A percentile compares a stretch with the other conserved stretches of the same genome.
Evolutionary conservation across 64 coral and sea anemone genomes (phyloP).

Genomic region (Pocillopora verrucosa): DNA sequence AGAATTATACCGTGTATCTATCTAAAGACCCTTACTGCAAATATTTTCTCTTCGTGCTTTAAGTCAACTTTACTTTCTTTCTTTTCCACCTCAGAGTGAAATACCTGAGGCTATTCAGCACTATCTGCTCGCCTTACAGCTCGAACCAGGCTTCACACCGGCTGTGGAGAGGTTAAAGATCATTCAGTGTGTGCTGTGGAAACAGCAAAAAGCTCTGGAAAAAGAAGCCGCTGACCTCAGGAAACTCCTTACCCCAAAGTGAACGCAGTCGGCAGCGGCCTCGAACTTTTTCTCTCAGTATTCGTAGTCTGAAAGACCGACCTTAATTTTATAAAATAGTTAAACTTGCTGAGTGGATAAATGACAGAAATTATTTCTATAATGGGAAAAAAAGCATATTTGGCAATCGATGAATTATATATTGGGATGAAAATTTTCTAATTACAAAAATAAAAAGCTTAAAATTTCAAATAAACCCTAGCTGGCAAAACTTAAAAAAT

Average conservation of each 20-base stretch:
- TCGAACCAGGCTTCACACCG: constrained; percentile 74
- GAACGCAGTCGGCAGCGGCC: not conserved
- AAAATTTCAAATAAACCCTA: no score
- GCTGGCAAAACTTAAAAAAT: no score
- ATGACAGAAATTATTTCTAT: no score
- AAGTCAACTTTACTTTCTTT: not conserved
- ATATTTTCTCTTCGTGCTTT: no score
- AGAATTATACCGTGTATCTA: no score
- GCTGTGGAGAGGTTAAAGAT: constrained; percentile 73
- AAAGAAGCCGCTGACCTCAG: constrained; percentile 70
- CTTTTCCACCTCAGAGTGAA: constrained; percentile 45
- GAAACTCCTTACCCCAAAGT: constrained; percentile 48
- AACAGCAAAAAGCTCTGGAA: constrained; percentile 79
- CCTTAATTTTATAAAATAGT: not conserved
- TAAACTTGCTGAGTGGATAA: no score
- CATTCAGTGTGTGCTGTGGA: constrained; percentile 87
- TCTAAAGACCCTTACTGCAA: no score
- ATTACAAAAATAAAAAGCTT: no score
- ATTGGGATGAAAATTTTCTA: no score
- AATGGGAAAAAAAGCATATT: no score
- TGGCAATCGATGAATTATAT: no score
- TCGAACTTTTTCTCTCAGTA: not conserved
- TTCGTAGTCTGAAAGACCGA: not conserved
- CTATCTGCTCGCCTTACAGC: constrained; percentile 70
- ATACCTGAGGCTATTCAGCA: constrained; percentile 81